Base-by-base conservation (phyloP, 2,888 invertebrate species). In the Dryocosmus kuriphilus region DNA sequence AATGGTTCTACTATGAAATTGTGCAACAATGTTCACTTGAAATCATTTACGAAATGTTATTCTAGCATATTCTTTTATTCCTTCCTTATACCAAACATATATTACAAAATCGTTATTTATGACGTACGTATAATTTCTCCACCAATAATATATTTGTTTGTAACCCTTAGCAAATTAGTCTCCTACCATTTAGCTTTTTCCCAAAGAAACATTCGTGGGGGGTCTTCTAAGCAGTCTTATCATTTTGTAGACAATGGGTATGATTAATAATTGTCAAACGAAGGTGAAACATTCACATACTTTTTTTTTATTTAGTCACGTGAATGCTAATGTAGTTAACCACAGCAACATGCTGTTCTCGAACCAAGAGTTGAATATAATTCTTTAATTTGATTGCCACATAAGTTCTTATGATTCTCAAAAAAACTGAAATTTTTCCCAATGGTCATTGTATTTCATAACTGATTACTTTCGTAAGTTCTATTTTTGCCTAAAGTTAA, bases 151-250 rank as follows among this genome's bases (percentile, higher is more conserved):
- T 24, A 74, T n/a, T 30, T 27, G 63, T 19, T 35, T 67, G 41
- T 41, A 65, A 65, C 41, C 24, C 41, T 67, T 67, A 67, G 46
- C 41, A 67, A 67, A 67, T 27, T 22, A 46, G n/a, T 41, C 24
- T 27, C 19, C 27, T 46, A 27, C 67, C 3, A 46, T 16, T 67
- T 67, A 24, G 67, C 19, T 46, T 27, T 67, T 19, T 46, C 2
- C 16, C 7, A 51, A 71, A 27, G 4, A 46, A 71, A 55, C 51
- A 67, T 32, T 51, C 32, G 14, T 27, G 46, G 32, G 67, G 51
- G 51, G 46, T 71, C 51, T 71, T 55, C n/a, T 30, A 51, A 51
- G 51, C 32, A 71, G 27, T 30, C 11, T 46, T 65, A 8, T n/a
- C 16, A 14, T 27, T 27, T 27, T 27, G 5, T 16, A 60, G 11